Evolutionary conservation across 2,113 vertebrate species (phyloP).

Genomic region (Pontoporia blainvillei): DNA sequence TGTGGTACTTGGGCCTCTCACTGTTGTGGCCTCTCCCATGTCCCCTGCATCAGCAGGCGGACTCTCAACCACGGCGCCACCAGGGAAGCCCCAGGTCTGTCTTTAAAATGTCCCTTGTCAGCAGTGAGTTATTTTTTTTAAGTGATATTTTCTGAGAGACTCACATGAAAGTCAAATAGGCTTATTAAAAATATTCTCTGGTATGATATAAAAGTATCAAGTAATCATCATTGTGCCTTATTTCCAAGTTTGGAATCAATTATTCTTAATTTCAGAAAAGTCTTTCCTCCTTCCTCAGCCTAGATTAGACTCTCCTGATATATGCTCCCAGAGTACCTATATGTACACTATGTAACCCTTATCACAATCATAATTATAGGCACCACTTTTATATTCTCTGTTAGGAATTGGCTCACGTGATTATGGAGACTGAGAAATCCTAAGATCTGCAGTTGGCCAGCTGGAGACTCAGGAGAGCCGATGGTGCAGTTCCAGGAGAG

Average conservation of each 20-base stretch:
- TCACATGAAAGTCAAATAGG: neutral
- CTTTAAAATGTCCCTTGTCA: neutral
- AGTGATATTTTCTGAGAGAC: neutral
- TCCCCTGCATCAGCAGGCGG: too few species aligned
- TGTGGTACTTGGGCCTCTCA: too few species aligned
- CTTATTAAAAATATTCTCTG: neutral
- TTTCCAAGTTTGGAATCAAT: neutral
- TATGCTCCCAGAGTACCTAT: neutral
- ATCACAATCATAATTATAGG: neutral
- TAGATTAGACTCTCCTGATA: neutral
- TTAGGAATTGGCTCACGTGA: neutral
- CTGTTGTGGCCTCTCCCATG: too few species aligned
- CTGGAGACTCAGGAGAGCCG: neutral
- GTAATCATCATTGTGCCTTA: neutral
- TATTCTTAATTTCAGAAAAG: neutral
- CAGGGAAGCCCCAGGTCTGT: neutral
- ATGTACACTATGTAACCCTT: neutral
- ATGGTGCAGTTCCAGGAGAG: neutral
- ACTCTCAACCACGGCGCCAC: too few species aligned
- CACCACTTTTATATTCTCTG: neutral
- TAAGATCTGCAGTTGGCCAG: neutral
- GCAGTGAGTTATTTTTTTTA: neutral
- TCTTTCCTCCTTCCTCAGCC: neutral
- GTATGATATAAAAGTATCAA: neutral
- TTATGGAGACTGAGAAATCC: neutral